These are phyloP conservation scores for Melieria omissa DNA, from an alignment of 2,888 invertebrate genomes.

Conservation along the genomic window DNA sequence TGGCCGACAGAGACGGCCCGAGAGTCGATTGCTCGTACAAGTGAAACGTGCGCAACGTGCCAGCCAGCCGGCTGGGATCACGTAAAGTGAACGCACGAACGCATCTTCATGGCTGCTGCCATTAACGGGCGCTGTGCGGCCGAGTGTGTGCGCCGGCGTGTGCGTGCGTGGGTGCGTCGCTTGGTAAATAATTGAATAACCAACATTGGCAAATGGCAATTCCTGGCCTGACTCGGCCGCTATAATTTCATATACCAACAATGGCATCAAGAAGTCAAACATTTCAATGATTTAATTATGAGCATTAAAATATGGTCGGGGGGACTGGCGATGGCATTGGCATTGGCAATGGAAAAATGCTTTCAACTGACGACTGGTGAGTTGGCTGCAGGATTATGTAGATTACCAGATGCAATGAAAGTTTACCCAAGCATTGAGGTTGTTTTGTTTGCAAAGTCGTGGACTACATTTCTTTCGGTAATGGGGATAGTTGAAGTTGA, in stretches of 20 bases:
- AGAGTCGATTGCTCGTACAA: constrained; percentile 25
- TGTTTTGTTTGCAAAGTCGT: no score
- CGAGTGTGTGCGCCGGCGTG: not conserved
- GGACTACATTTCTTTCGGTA: no score
- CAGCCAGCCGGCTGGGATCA: constrained; percentile 19
- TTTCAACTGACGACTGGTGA: no score
- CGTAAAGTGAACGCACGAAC: constrained; percentile 34
- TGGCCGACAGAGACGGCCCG: constrained; percentile 4
- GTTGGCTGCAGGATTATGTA: no score
- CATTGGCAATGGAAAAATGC: no score
- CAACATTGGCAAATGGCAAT: constrained; percentile 17
- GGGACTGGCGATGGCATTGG: no score
- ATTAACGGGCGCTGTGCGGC: constrained; percentile 29
- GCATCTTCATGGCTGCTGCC: constrained; percentile 22
- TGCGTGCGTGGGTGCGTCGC: constrained; percentile 14
- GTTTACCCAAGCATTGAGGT: no score
- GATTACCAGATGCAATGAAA: no score
- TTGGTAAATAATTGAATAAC: constrained; percentile 28
- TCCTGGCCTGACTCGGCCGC: constrained; percentile 8
- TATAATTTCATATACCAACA: constrained; percentile 23
- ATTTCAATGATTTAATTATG: constrained; percentile 26
- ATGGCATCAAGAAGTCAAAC: constrained; percentile 18
- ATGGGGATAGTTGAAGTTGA: no score
- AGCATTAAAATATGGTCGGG: constrained; percentile 11
- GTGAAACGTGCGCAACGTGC: constrained; percentile 16